These are phyloP conservation scores for Ploceus nigricollis DNA, from an alignment of 2,113 vertebrate genomes.

Conservation along the genomic window DNA sequence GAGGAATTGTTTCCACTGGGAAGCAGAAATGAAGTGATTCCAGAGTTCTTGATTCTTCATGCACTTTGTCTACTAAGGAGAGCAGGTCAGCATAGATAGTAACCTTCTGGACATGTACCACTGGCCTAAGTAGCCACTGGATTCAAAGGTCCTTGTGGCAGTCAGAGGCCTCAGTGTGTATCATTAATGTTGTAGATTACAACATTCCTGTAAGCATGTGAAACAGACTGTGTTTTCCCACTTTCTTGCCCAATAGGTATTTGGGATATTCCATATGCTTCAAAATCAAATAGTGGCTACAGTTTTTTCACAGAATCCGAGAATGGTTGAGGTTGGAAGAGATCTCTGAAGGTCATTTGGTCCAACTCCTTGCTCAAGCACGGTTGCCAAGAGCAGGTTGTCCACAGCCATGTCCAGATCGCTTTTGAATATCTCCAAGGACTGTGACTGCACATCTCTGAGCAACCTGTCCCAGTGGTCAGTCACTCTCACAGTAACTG, in stretches of 20 bases:
- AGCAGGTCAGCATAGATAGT: not conserved
- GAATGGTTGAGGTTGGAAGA: not conserved
- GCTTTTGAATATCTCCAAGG: not conserved
- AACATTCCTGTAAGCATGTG: not conserved
- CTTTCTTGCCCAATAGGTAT: not conserved
- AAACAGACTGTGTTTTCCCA: not conserved
- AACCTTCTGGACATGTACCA: not conserved
- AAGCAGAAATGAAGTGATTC: not conserved
- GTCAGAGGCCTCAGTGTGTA: not conserved
- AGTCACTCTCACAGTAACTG: not conserved
- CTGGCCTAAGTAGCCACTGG: not conserved
- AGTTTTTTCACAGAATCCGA: not conserved
- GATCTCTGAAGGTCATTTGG: not conserved
- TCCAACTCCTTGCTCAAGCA: not conserved
- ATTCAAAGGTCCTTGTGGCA: not conserved
- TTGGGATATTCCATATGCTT: not conserved
- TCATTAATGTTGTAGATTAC: not conserved
- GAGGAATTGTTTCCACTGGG: not conserved
- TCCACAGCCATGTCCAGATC: not conserved
- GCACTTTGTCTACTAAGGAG: not conserved
- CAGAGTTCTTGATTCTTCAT: not conserved
- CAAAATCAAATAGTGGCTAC: not conserved
- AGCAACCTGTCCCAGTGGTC: not conserved
- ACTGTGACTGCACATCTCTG: not conserved
- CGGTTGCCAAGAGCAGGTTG: rapidly evolving